These are phyloP conservation scores for Digitonthophagus gazella DNA, from an alignment of 2,888 invertebrate species.

Conservation along the genomic window DNA sequence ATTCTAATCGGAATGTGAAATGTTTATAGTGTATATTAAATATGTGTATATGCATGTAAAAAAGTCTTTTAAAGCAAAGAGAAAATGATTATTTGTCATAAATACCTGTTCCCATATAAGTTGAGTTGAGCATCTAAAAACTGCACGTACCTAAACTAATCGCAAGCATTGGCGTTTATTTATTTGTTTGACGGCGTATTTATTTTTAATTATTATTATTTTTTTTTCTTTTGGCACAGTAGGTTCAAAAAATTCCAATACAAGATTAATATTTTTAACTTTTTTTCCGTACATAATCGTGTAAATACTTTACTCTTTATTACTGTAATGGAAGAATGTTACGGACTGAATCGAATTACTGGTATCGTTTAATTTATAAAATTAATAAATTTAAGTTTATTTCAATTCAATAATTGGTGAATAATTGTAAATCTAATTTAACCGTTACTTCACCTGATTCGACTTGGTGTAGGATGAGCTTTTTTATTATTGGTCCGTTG, in stretches of 20 bases:
- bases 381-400: no score
- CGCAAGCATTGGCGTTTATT: neutral
- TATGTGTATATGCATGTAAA: neutral
- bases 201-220: no score
- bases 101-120: neutral
- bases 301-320: constrained; percentile 1
- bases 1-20: neutral
- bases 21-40: neutral
- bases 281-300: neutral
- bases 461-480: constrained; percentile 65
- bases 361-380: neutral
- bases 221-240: neutral
- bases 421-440: constrained; percentile 69
- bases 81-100: neutral
- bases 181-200: neutral
- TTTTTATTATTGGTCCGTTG: constrained; percentile 64
- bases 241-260: neutral
- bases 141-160: neutral
- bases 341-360: constrained; percentile 11
- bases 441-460: constrained; percentile 67
- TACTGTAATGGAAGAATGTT: constrained; percentile 6
- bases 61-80: neutral
- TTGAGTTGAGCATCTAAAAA: neutral
- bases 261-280: constrained; percentile 2
- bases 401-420: constrained; percentile 42